Evolutionary conservation across 2,113 vertebrate species (phyloP).

Genomic region (Clarias magur): DNA sequence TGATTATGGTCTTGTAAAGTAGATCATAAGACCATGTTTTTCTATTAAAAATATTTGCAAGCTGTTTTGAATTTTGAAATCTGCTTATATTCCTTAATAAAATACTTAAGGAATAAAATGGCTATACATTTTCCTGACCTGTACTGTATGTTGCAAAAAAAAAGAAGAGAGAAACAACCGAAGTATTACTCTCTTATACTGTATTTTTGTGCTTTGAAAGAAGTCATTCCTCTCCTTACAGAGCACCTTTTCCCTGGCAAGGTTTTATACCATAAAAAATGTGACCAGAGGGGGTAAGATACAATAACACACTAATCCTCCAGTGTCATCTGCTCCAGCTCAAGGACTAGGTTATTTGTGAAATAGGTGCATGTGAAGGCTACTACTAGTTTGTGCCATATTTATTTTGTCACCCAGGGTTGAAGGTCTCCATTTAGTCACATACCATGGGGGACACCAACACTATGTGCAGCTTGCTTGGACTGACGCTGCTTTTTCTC

Average conservation of each 20-base stretch:
- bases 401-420: conserved; percentile 44
- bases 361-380: conserved; percentile 39
- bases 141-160: background rate
- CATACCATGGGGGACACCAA: conserved; percentile 3
- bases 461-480: conserved; percentile 19
- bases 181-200: background rate
- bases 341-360: conserved; percentile 45
- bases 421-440: conserved; percentile 42
- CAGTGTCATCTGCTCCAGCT: conserved; percentile 39
- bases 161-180: background rate
- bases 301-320: conserved; percentile 45
- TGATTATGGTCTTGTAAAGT: background rate
- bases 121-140: background rate
- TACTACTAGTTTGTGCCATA: conserved; percentile 37
- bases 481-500: conserved; percentile 25
- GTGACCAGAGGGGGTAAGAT: conserved; percentile 41
- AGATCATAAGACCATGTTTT: background rate
- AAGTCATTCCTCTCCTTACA: conserved; percentile 16
- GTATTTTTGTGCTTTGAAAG: conserved; percentile 23
- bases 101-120: background rate
- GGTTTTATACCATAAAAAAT: conserved; percentile 27
- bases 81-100: background rate
- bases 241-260: conserved; percentile 23
- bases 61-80: background rate
- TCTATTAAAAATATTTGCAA: background rate